Evolutionary conservation across 1,140 invertebrate genomes (phyloP).

Genomic region (Hylaeus anthracinus): DNA sequence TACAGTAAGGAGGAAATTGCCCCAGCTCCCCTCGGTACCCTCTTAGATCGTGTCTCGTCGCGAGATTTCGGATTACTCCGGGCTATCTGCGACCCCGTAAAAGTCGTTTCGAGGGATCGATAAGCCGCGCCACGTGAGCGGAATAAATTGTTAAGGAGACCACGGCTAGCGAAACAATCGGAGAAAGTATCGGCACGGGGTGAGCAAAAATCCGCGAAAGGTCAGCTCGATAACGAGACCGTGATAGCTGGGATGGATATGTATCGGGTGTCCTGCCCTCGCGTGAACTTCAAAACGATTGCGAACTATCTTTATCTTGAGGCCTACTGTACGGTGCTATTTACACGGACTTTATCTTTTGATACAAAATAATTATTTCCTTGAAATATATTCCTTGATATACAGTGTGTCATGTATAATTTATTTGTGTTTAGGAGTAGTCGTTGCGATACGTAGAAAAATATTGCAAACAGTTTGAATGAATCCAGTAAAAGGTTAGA

Average conservation of each 20-base stretch:
- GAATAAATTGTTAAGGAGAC: slow-evolving; percentile 2
- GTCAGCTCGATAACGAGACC: slow-evolving; percentile 35
- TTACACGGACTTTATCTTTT: too few relatives aligned
- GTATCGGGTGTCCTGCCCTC: background rate
- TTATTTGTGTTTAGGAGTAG: too few relatives aligned
- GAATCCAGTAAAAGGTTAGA: too few relatives aligned
- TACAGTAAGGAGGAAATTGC: slow-evolving; percentile 5
- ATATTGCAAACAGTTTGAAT: too few relatives aligned
- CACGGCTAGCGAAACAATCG: slow-evolving; percentile 19
- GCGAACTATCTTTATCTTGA: too few relatives aligned
- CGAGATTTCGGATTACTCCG: slow-evolving; percentile 24
- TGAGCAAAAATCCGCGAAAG: slow-evolving; percentile 27
- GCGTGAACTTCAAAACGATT: too few relatives aligned
- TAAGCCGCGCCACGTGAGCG: slow-evolving; percentile 9
- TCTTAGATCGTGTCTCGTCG: slow-evolving; percentile 17
- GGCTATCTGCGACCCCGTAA: background rate
- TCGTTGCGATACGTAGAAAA: too few relatives aligned
- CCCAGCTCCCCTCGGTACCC: background rate
- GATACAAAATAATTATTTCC: too few relatives aligned
- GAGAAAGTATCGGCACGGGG: slow-evolving; percentile 29
- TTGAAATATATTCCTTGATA: too few relatives aligned
- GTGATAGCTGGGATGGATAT: slow-evolving; percentile 1
- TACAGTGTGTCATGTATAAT: too few relatives aligned
- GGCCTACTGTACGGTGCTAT: too few relatives aligned
- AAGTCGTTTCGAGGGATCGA: slow-evolving; percentile 38